Evolutionary conservation across 2,888 invertebrate genomes (phyloP).

Genomic region (Apeira syringaria): DNA sequence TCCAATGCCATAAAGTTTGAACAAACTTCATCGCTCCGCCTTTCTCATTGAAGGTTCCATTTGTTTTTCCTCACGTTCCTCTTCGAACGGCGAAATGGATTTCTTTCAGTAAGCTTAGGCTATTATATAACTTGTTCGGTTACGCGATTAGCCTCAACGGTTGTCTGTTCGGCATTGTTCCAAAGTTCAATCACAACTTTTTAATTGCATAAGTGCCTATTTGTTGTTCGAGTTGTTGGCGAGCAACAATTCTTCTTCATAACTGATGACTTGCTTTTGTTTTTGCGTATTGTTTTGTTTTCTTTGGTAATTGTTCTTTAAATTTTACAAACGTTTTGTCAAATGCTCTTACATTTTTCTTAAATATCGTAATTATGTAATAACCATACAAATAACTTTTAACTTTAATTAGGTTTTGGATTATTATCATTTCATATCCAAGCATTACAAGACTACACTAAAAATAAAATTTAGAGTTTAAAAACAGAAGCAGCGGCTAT

Average conservation of each 20-base stretch:
- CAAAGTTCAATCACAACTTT: slow-evolving; percentile 17
- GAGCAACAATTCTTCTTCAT: background rate
- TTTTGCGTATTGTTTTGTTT: no score
- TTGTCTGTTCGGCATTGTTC: slow-evolving; percentile 11
- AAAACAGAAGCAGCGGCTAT: no score
- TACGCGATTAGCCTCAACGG: slow-evolving; percentile 12
- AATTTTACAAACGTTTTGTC: no score
- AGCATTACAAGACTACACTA: no score
- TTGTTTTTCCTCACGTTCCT: slow-evolving; percentile 14
- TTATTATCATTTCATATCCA: no score
- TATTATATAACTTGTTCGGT: slow-evolving; percentile 11
- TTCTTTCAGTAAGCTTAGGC: slow-evolving; percentile 13
- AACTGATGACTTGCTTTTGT: no score
- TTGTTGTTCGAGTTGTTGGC: slow-evolving; percentile 2
- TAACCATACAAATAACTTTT: no score
- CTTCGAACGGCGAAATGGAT: slow-evolving; percentile 13
- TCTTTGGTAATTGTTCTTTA: no score
- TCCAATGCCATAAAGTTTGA: slow-evolving; percentile 55
- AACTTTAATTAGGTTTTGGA: no score
- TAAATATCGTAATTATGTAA: no score
- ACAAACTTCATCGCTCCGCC: slow-evolving; percentile 51
- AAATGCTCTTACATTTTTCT: no score
- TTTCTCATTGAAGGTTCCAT: slow-evolving; percentile 39
- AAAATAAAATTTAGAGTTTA: no score
- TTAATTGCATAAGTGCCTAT: slow-evolving; percentile 11